Evolutionary conservation across 2,888 invertebrate genomes (phyloP), one percentile per base, ranked within the genome.

Genomic region (Agelastica alni): DNA sequence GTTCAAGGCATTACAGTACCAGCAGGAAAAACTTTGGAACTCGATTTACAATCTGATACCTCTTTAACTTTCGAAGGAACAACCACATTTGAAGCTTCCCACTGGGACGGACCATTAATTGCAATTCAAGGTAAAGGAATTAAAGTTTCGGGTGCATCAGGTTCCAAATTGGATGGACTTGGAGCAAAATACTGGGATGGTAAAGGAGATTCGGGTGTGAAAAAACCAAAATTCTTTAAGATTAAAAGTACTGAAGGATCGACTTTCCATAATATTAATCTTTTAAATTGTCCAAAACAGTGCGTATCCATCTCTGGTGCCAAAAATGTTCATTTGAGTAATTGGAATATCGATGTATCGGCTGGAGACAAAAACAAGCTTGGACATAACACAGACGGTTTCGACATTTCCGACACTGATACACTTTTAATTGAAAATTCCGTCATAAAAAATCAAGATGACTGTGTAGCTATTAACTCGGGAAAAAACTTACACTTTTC

Each of bases 101-200:
- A 22, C 30, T 53, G 53, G 53, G 30, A 16, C n/a, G 53, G 53
- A n/a, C 53, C 53, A n/a, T 12, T 53, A 5, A 14, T 53, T 4
- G 12, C 20, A 10, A 34, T 53, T 16, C 7, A 22, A 37, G 53
- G 36, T 10, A 20, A 32, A 18, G 14, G 22, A 5, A 17, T 53
- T 4, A 34, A 22, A 1, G 53, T 53, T 16, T 20, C 5, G n/a
- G 53, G 51, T 9, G 47, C n/a, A 18, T 7, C 31, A 54, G 61
- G 45, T 37, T 46, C 56, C 4, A 44, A 56, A 4, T 44, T 62
- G 5, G 64, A 64, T 43, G 64, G 60, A 4, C 54, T 61, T 41
- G 62, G 62, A n/a, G 56, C 59, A 28, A 47, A 51, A n/a, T 64
- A 64, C 36, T 64, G 64, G 62, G 64, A 64, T 44, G 62, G 64